These are phyloP conservation scores for Theonella swinhoei DNA, from an alignment of 37 sponge, comb jelly and placozoan species.

Conservation along the genomic window DNA sequence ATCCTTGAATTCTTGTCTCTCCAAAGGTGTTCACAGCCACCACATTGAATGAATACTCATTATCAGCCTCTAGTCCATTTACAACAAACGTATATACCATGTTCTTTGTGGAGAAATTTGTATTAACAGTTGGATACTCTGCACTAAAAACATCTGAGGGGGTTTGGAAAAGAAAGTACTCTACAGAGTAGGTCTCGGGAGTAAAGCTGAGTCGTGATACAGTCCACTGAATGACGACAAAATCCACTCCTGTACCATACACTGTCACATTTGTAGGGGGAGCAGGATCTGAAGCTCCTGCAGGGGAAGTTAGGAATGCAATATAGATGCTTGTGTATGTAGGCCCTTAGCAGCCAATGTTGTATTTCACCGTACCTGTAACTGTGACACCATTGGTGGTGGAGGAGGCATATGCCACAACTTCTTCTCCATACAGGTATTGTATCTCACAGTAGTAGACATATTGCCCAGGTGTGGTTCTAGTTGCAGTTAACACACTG, in stretches of 20 bases:
- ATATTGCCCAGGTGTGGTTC: background rate
- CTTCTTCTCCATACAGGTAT: background rate
- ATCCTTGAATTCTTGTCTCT: background rate
- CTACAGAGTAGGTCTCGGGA: background rate
- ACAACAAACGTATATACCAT: background rate
- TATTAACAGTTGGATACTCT: background rate
- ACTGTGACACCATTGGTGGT: background rate
- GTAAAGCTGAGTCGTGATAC: background rate
- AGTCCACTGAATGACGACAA: background rate
- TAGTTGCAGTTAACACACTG: background rate
- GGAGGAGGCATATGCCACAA: background rate
- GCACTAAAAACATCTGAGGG: background rate
- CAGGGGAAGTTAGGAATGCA: background rate
- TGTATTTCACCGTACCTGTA: background rate
- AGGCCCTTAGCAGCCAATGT: background rate
- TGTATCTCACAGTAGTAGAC: background rate
- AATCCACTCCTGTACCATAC: background rate
- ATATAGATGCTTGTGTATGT: background rate
- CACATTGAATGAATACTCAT: background rate
- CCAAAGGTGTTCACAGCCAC: background rate
- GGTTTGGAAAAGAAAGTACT: background rate
- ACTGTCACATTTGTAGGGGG: background rate
- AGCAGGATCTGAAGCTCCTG: background rate
- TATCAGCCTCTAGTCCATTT: background rate
- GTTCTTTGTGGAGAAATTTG: background rate